phyloP scores from a whole-genome alignment of 2,888 invertebrate species.

The Lamellibrachia satsuma region DNA sequence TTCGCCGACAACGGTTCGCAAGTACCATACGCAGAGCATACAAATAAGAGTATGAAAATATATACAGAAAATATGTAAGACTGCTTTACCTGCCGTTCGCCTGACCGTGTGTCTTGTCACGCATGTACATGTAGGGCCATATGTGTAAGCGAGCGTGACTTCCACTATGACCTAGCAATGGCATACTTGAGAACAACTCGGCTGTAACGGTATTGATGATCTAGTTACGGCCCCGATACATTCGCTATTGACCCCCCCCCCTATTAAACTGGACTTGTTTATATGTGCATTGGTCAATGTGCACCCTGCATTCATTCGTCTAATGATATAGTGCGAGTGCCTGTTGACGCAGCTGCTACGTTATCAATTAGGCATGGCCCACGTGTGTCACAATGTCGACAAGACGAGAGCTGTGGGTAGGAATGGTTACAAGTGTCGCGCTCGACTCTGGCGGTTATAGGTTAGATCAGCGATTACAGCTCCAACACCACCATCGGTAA shows the following conservation, averaged over 20 bases:
- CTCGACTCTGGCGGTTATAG: not conserved
- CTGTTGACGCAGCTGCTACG: not conserved
- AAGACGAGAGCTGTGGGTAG: not conserved
- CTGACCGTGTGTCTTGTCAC: not conserved
- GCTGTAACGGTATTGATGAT: not conserved
- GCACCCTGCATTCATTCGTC: not conserved
- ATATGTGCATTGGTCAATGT: not conserved
- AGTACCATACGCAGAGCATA: not conserved
- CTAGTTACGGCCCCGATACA: slow-evolving; percentile 1
- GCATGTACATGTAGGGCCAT: not conserved
- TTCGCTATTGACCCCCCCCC: not conserved
- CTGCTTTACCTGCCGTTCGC: not conserved
- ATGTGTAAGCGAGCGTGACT: not conserved
- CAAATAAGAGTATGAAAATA: not conserved
- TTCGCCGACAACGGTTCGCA: not conserved
- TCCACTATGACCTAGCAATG: not conserved
- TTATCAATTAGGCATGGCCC: not conserved
- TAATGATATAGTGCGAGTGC: not conserved
- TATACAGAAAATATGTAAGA: not conserved
- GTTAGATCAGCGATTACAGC: not conserved
- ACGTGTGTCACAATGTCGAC: not conserved
- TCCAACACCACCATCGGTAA: not conserved
- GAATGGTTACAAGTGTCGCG: not conserved
- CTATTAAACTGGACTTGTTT: not conserved
- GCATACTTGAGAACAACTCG: not conserved